A percentile compares a stretch with the other conserved stretches of the same genome.
Evolutionary conservation across 2,113 vertebrate species (phyloP).

Genomic region (Oplegnathus fasciatus): DNA sequence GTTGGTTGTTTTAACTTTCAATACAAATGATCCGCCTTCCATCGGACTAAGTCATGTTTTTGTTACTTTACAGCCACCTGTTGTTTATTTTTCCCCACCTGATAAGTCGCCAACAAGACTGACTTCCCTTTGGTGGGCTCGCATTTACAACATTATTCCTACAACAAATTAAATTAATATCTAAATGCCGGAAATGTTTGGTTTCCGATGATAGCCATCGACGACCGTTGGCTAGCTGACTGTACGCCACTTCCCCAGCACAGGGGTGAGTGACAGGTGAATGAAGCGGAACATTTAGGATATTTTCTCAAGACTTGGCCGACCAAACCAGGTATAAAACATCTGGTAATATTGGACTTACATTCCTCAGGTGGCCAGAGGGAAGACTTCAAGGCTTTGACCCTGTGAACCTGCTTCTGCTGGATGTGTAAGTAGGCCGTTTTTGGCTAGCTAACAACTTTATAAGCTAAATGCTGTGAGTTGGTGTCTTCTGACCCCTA

Average conservation of each 20-base stretch:
- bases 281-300: not conserved
- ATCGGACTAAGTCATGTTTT: not conserved
- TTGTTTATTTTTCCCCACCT: not conserved
- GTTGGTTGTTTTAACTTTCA: not conserved
- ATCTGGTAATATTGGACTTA: not conserved
- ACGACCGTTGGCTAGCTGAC: not conserved
- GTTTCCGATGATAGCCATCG: not conserved
- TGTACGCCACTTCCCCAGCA: not conserved
- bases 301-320: not conserved
- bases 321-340: not conserved
- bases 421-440: not conserved
- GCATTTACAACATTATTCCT: not conserved
- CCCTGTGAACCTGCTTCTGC: not conserved
- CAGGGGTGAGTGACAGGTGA: not conserved
- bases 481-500: not conserved
- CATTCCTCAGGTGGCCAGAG: not conserved
- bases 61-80: not conserved
- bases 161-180: not conserved
- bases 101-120: not conserved
- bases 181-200: not conserved
- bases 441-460: not conserved
- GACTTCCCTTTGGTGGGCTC: fast-evolving
- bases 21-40: not conserved
- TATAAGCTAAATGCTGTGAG: not conserved
- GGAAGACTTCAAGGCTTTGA: not conserved